Evolutionary conservation across 1,140 invertebrate species (phyloP).

Genomic region (Rhopalosiphum padi): DNA sequence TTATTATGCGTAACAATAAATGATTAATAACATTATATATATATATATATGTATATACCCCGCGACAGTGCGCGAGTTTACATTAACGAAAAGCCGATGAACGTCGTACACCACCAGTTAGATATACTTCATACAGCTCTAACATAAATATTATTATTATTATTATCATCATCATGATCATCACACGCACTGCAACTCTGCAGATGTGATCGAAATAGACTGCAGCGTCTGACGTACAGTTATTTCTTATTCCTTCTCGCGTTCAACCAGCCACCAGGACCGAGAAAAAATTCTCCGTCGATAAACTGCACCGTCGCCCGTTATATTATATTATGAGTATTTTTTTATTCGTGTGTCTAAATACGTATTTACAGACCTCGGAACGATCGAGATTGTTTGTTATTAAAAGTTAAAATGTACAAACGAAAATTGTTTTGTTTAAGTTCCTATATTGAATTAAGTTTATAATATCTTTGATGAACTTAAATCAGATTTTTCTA

Average conservation of each 20-base stretch:
- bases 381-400: not conserved
- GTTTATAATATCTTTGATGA: not conserved
- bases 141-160: constrained; percentile 7
- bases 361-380: not conserved
- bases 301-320: not conserved
- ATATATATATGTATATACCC: no score
- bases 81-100: not conserved
- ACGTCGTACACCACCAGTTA: not conserved
- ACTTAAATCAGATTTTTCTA: not conserved
- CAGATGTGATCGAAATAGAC: not conserved
- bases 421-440: not conserved
- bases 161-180: not conserved
- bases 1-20: not conserved
- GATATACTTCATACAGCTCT: not conserved
- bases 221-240: not conserved
- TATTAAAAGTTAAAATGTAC: not conserved
- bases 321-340: not conserved
- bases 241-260: not conserved
- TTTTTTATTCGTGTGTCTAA: not conserved
- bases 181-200: not conserved
- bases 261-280: not conserved
- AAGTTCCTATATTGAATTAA: not conserved
- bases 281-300: not conserved
- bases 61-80: not conserved
- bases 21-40: not conserved